Conservation (phyloP, 1,140 invertebrate genomes). For the Drosophila saltans region DNA sequence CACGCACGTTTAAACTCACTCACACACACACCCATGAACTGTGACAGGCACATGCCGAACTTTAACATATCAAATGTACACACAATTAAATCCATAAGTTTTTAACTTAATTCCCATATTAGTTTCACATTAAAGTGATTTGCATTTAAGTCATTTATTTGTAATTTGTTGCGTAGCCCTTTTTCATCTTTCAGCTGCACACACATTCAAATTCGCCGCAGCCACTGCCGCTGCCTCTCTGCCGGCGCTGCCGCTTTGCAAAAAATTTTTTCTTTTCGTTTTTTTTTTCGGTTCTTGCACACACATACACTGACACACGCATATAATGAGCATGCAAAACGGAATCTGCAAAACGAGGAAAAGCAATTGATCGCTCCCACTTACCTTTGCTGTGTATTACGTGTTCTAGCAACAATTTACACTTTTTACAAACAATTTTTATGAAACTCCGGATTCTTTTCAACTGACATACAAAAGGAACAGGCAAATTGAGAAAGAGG, state of each 20-base stretch:
- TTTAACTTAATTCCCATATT: conserved; percentile 38
- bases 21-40: conserved; percentile 31
- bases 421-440: no score
- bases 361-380: no score
- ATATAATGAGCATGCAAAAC: no score
- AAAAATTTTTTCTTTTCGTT: conserved; percentile 60
- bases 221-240: conserved; percentile 36
- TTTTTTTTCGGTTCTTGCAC: conserved; percentile 64
- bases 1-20: background rate
- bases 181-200: conserved; percentile 67
- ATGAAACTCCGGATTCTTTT: no score
- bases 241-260: conserved; percentile 71
- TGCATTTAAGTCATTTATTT: conserved; percentile 2
- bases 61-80: conserved; percentile 69
- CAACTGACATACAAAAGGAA: no score
- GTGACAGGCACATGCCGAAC: conserved; percentile 62
- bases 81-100: conserved; percentile 5
- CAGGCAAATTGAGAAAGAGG: no score
- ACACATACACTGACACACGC: no score
- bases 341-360: no score
- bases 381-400: no score
- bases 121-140: conserved; percentile 24
- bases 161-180: conserved; percentile 34
- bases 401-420: no score
- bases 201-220: conserved; percentile 55